These are phyloP conservation scores for Formica exsecta DNA, from an alignment of 1,140 invertebrate genomes.

Conservation along the genomic window DNA sequence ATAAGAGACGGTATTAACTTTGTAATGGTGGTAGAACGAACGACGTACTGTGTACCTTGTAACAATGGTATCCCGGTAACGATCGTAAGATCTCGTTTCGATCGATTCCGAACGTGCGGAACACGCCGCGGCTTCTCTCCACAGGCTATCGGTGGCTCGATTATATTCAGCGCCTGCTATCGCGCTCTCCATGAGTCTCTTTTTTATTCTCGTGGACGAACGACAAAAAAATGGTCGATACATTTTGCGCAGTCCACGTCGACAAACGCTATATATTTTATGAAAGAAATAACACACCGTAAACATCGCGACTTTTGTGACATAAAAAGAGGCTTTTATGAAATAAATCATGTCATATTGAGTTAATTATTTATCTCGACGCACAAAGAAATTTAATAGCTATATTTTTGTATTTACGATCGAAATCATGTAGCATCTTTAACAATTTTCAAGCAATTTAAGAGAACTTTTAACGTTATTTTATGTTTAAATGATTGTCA, in stretches of 20 bases:
- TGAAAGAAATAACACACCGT: slow-evolving; percentile 31
- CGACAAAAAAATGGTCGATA: slow-evolving; percentile 44
- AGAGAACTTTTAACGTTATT: not conserved
- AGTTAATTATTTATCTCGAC: slow-evolving; percentile 27
- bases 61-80: not conserved
- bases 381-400: slow-evolving; percentile 26
- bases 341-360: slow-evolving; percentile 30
- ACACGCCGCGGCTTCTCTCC: slow-evolving; percentile 2
- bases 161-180: slow-evolving; percentile 51
- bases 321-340: slow-evolving; percentile 12
- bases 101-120: slow-evolving; percentile 44
- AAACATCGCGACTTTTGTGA: slow-evolving; percentile 31
- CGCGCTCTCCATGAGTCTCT: slow-evolving; percentile 22
- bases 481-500: not conserved
- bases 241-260: slow-evolving; percentile 35
- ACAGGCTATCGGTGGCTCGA: slow-evolving; percentile 49
- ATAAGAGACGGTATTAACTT: slow-evolving; percentile 25
- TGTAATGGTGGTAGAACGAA: not conserved
- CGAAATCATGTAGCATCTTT: not conserved
- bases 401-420: not conserved
- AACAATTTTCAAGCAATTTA: not conserved
- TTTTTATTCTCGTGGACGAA: slow-evolving; percentile 26
- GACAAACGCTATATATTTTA: slow-evolving; percentile 20
- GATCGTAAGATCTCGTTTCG: slow-evolving; percentile 42
- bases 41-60: not conserved